Base-by-base conservation (phyloP, 2,113 vertebrate species). In the Notechis scutatus region DNA sequence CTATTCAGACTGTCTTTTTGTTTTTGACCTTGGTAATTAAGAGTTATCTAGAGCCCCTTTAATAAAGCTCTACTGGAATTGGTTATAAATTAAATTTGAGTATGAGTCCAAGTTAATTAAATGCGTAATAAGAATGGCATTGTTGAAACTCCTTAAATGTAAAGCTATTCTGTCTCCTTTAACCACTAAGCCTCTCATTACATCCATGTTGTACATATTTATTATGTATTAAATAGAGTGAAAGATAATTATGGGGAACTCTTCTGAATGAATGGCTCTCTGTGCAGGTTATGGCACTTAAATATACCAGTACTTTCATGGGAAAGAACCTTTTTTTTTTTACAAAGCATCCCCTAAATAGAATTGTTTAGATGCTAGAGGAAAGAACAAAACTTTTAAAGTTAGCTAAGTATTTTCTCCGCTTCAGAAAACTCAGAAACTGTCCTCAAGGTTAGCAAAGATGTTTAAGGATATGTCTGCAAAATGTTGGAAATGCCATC, bases 181-280 rank as follows among this genome's bases (percentile, higher is more conserved):
- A 91, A 74, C 42, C 57, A 34, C 52, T 92, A 85, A 87, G 42
- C 92, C 87, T 91, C 45, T 94, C 85, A 85, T 93, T 95, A 88
- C 57, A 56, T 90, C 91, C n/a, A 90, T 52, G 81, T 59, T 94
- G 88, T 26, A 59, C 85, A 57, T 92, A 92, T 81, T 85, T 89
- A 92, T 94, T 96, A 94, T 61, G 92, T 93, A 94, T 93, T 94
- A 96, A 93, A 89, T 47, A 93, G 42, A 86, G 88, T 69, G 93
- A 47, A 0, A 0, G 50, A 50, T 61, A 29, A 52, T 88, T 95
- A 90, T 56, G 39, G 94, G 93, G 94, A 91, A 6, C 50, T 94
- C 42, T 56, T 94, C 88, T 92, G 92, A 92, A 94, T 94, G 87
- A 96, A 64, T 52, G 42, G 8, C 5, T 93, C 42, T 64, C 52